These are phyloP conservation scores for Tinea semifulvella DNA, from an alignment of 2,888 invertebrate genomes.

Conservation along the genomic window DNA sequence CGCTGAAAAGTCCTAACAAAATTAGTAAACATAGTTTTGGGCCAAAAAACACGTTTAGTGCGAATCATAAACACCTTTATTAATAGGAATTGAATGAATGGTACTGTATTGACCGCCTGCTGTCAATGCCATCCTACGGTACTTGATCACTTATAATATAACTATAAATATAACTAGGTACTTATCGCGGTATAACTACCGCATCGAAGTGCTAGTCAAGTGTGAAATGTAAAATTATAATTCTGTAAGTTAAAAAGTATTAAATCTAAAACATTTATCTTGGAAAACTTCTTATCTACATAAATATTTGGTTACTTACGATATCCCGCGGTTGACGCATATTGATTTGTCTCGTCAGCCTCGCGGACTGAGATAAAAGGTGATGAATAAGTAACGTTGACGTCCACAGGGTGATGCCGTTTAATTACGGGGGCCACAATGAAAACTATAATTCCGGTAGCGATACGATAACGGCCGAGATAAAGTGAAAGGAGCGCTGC, in stretches of 20 bases:
- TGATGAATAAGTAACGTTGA: slow-evolving; percentile 62
- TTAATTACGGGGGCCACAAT: slow-evolving; percentile 43
- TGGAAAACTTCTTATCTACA: slow-evolving; percentile 1
- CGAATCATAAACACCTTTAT: too few relatives aligned
- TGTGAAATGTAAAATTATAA: too few relatives aligned
- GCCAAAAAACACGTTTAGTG: too few relatives aligned
- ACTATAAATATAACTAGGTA: too few relatives aligned
- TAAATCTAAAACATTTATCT: background rate
- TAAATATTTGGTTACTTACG: slow-evolving; percentile 37
- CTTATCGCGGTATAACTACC: too few relatives aligned
- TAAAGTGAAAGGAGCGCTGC: slow-evolving; percentile 42
- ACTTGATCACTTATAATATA: too few relatives aligned
- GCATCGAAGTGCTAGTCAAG: too few relatives aligned
- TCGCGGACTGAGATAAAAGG: slow-evolving; percentile 53
- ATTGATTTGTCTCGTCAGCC: slow-evolving; percentile 63
- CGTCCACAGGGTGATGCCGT: slow-evolving; percentile 61
- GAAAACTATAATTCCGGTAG: slow-evolving; percentile 42
- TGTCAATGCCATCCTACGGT: background rate
- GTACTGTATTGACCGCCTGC: slow-evolving; percentile 3
- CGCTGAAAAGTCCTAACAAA: too few relatives aligned
- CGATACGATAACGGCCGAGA: slow-evolving; percentile 35
- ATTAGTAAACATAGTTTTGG: too few relatives aligned
- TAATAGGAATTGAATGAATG: too few relatives aligned
- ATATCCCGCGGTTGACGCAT: slow-evolving; percentile 62
- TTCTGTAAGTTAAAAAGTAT: too few relatives aligned